Percentiles rank a stretch among this genome's conserved stretches.
phyloP scores from a whole-genome alignment of 2,797 vertebrate species.

The Babyrousa celebensis region DNA sequence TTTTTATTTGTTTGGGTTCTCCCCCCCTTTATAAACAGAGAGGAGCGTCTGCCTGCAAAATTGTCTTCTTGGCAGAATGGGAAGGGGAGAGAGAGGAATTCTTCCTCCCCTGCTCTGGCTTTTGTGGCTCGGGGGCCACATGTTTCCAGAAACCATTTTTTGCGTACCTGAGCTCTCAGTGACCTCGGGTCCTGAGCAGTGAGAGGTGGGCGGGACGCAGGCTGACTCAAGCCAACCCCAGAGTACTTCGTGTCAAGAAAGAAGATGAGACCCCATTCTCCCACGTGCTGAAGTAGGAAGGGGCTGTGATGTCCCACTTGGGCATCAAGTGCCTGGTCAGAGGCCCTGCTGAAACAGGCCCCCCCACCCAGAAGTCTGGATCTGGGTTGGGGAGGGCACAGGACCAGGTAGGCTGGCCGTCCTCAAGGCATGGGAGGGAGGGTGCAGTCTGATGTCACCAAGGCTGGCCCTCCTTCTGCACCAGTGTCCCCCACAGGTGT shows the following conservation, averaged over 20 bases:
- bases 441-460: neutral
- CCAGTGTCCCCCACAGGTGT: neutral
- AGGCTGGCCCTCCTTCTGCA: neutral
- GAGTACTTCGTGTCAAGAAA: neutral
- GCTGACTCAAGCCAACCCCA: neutral
- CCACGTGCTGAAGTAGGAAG: neutral
- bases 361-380: neutral
- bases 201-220: neutral
- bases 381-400: neutral
- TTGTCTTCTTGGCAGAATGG: neutral
- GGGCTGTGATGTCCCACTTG: neutral
- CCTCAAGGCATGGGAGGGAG: neutral
- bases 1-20: slow-evolving; percentile 87
- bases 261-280: neutral
- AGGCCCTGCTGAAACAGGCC: neutral
- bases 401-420: neutral
- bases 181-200: neutral
- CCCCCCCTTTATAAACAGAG: slow-evolving; percentile 84
- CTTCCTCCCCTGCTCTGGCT: neutral
- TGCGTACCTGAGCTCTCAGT: neutral
- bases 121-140: neutral
- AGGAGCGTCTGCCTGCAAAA: slow-evolving; percentile 86
- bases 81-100: neutral
- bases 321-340: neutral
- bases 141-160: neutral